Percentiles rank a stretch among this genome's conserved stretches.
Evolutionary conservation across 1,140 invertebrate genomes (phyloP).

Genomic region (Drosophila ficusphila): DNA sequence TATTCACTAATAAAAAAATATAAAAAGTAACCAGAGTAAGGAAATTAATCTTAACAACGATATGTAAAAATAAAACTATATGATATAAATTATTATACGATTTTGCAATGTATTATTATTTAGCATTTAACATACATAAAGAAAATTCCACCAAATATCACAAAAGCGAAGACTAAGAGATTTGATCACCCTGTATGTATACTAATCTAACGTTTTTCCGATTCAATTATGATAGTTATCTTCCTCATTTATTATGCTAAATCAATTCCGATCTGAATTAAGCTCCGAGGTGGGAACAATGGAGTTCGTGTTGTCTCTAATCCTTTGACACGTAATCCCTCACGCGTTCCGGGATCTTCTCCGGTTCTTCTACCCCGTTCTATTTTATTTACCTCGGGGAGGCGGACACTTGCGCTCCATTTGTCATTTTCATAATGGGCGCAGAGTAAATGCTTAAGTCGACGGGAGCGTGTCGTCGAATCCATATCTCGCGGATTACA

Average conservation of each 20-base stretch:
- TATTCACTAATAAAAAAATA: no score
- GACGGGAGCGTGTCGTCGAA: conserved; percentile 54
- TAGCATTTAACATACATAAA: no score
- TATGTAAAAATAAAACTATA: no score
- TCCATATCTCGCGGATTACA: conserved; percentile 61
- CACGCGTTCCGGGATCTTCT: conserved; percentile 35
- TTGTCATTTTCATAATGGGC: conserved; percentile 75
- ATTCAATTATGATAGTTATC: conserved; percentile 8
- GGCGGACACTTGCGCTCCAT: conserved; percentile 60
- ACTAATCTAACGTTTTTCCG: background rate
- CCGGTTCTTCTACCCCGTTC: conserved; percentile 35
- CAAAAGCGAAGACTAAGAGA: no score
- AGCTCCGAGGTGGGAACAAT: conserved; percentile 20
- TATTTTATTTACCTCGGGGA: background rate
- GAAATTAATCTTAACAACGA: no score
- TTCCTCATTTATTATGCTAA: background rate
- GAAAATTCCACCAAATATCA: no score
- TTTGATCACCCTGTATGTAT: no score
- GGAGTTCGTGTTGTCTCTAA: conserved; percentile 39
- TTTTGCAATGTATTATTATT: no score
- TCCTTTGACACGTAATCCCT: conserved; percentile 62
- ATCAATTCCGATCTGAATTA: conserved; percentile 20
- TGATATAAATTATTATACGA: no score
- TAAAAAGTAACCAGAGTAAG: no score
- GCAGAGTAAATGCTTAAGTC: conserved; percentile 49